These are phyloP conservation scores for Lamellibrachia satsuma DNA, from an alignment of 2,888 invertebrate species.

Conservation along the genomic window DNA sequence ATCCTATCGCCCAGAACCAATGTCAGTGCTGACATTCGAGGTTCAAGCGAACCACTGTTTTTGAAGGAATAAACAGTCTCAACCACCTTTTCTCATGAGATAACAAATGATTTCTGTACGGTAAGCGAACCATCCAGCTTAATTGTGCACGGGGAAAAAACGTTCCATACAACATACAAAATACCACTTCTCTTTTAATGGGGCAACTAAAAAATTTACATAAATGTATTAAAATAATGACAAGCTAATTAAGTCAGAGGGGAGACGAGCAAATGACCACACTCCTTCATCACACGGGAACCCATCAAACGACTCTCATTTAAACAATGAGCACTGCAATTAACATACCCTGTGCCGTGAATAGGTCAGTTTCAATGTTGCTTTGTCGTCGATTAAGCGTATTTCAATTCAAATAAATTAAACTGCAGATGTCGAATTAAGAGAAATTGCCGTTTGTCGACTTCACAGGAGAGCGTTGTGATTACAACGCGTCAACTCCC, in stretches of 20 bases:
- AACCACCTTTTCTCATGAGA: no score
- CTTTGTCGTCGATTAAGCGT: background rate
- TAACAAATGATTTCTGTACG: no score
- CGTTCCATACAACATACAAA: background rate
- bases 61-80: no score
- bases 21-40: no score
- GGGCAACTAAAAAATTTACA: background rate
- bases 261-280: background rate
- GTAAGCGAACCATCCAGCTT: background rate
- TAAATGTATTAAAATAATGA: background rate
- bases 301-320: background rate
- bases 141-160: background rate
- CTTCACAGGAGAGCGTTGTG: background rate
- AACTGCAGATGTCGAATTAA: constrained; percentile 10
- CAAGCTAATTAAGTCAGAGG: background rate
- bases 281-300: background rate
- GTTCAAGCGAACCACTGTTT: no score
- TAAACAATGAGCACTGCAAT: background rate
- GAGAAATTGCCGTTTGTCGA: background rate
- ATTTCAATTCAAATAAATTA: constrained; percentile 17
- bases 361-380: background rate
- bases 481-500: background rate
- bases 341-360: background rate
- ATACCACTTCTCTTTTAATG: background rate
- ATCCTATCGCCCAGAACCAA: no score